Evolutionary conservation across 2,113 vertebrate genomes (phyloP).

Genomic region (Accipiter cooperii): DNA sequence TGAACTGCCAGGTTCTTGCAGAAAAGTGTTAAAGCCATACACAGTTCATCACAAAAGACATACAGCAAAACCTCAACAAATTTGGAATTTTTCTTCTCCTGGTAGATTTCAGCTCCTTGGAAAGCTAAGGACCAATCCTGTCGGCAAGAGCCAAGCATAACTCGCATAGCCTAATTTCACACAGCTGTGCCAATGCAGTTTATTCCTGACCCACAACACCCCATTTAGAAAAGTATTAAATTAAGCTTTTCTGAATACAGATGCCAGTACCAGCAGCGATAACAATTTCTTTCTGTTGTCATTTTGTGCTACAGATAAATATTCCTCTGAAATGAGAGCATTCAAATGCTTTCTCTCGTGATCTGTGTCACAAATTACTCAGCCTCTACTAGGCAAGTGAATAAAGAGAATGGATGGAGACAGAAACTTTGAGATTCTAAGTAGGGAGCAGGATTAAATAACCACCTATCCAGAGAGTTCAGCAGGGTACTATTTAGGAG

Average conservation of each 20-base stretch:
- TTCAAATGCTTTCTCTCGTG: background rate
- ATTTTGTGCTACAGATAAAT: background rate
- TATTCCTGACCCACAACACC: background rate
- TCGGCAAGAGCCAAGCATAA: background rate
- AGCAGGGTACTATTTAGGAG: background rate
- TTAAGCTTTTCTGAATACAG: background rate
- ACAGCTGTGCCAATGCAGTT: background rate
- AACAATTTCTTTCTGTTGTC: background rate
- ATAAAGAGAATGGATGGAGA: background rate
- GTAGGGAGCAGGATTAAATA: background rate
- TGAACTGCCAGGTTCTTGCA: background rate
- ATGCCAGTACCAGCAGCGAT: background rate
- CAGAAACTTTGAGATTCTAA: background rate
- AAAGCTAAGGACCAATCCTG: background rate
- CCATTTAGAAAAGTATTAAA: background rate
- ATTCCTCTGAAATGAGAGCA: background rate
- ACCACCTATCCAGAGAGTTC: background rate
- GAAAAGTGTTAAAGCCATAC: background rate
- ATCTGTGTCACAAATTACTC: background rate
- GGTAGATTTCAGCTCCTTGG: background rate
- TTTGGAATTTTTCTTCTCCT: background rate
- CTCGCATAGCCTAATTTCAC: background rate
- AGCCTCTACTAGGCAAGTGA: background rate
- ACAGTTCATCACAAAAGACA: background rate
- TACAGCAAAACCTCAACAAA: background rate